Conservation (phyloP, 2,113 vertebrate genomes). For the Oryzias celebensis region DNA sequence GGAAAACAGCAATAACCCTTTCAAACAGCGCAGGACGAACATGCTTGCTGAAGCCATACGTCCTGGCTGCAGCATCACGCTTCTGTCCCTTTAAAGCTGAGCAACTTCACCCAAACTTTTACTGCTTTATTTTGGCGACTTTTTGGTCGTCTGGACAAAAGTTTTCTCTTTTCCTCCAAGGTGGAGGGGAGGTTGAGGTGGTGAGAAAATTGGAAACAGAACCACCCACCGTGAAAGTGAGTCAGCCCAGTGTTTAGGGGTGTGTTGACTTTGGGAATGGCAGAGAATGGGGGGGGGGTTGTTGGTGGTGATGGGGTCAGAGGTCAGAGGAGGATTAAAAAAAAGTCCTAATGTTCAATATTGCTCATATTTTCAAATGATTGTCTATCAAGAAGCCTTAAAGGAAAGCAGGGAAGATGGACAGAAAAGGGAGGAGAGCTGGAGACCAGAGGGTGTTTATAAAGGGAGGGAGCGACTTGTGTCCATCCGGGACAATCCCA, state of each 20-base stretch:
- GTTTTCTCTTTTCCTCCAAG: constrained; percentile 51
- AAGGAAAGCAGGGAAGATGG: constrained; percentile 9
- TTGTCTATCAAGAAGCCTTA: neutral
- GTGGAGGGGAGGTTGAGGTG: constrained; percentile 63
- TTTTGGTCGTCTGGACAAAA: constrained; percentile 57
- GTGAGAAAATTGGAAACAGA: constrained; percentile 82
- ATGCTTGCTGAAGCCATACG: constrained; percentile 1
- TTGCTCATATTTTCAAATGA: constrained; percentile 41
- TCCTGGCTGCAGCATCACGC: constrained; percentile 14
- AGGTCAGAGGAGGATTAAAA: constrained; percentile 15
- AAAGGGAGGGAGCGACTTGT: constrained; percentile 69
- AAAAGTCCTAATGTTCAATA: constrained; percentile 32
- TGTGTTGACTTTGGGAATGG: constrained; percentile 70
- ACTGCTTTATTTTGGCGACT: constrained; percentile 36
- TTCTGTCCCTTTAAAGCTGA: neutral
- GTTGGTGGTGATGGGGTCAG: neutral
- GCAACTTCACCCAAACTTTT: constrained; percentile 8
- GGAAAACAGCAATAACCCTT: constrained; percentile 70
- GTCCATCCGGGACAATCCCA: constrained; percentile 75
- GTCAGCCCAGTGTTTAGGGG: constrained; percentile 66
- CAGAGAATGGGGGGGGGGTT: constrained; percentile 24
- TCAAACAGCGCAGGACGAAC: constrained; percentile 48
- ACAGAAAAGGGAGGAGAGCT: constrained; percentile 8
- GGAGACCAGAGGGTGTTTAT: constrained; percentile 60
- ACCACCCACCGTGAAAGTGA: constrained; percentile 76